Base-by-base conservation (phyloP, 2,888 invertebrate species). In the Byasa hedistus region DNA sequence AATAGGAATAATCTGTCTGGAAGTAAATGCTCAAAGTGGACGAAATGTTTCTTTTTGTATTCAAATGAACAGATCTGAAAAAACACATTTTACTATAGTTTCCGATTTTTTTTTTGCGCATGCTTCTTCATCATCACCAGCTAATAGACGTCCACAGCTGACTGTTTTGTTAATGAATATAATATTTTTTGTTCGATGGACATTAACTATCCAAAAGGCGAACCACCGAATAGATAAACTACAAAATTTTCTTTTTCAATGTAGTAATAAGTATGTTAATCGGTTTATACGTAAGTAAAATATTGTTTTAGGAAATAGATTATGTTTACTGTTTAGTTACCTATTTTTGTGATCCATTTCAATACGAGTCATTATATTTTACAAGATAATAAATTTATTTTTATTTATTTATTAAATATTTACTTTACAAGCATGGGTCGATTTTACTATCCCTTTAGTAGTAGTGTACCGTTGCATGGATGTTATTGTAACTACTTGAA, bases 401-500 rank as follows among this genome's bases (percentile, higher is more conserved):
- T 39, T 15, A 66, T 66, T 32, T 27, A 21, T 66, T 66, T 36
- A 23, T 52, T 54, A 24, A 61, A 66, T 69, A 56, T 73, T 76
- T 73, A 73, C 70, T 84, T 82, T 77, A 82, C 80, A 86, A 44
- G 86, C 86, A 89, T 89, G 87, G 86, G 86, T 89, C 87, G 85
- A 86, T 85, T 85, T 86, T 84, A 81, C 81, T 73, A 83, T 85
- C 82, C 83, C 84, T 86, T 85, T 89, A 91, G 89, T 79, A 80
- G 90, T 90, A 90, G 91, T 79, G 76, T 84, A 87, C 84, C 83
- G 89, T 87, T 92, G 91, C 89, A 92, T 92, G 91, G 91, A 91
- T 92, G 92, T 92, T 92, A 92, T 89, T 91, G 91, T 91, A 67
- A 67, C 66, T 67, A 91, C 84, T 90, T 91, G 87, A 82, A 89